A percentile compares a stretch with the other conserved stretches of the same genome.
phyloP scores from a whole-genome alignment of 2,888 invertebrate genomes.

The Ornithoptera priamus region DNA sequence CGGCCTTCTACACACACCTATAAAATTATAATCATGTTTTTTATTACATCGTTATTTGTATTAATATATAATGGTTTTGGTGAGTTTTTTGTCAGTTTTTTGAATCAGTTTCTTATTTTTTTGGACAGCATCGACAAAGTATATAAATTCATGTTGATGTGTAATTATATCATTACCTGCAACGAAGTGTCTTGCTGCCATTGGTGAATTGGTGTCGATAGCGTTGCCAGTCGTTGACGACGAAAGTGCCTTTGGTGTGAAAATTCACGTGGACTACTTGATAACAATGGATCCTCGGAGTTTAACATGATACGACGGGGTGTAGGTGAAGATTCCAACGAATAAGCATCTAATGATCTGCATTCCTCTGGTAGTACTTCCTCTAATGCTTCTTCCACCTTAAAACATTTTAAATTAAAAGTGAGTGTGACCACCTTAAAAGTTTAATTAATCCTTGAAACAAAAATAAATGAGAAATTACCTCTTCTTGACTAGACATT shows the following conservation, averaged over 20 bases:
- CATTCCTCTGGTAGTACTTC: constrained; percentile 91
- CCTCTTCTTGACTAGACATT: constrained; percentile 91
- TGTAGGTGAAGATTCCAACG: constrained; percentile 83
- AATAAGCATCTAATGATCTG: constrained; percentile 81
- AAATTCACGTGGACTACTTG: constrained; percentile 91
- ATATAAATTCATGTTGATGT: background rate
- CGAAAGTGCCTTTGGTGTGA: constrained; percentile 65
- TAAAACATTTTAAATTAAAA: background rate
- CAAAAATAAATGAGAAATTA: constrained; percentile 34
- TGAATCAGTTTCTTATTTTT: background rate
- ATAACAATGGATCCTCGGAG: constrained; percentile 90
- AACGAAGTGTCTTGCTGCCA: constrained; percentile 69
- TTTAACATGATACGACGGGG: constrained; percentile 93
- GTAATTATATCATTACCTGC: constrained; percentile 49
- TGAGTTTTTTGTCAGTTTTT: background rate
- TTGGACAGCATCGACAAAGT: background rate
- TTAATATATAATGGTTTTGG: too few species aligned
- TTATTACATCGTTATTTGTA: too few species aligned
- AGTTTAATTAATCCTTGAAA: background rate
- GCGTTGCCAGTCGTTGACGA: constrained; percentile 52
- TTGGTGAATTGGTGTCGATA: constrained; percentile 55
- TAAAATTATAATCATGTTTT: constrained; percentile 1
- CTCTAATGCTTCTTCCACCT: constrained; percentile 90
- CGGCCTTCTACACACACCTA: constrained; percentile 81
- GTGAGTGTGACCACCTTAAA: background rate